Conservation (phyloP, 1,140 invertebrate species). For the Nasonia vitripennis region DNA sequence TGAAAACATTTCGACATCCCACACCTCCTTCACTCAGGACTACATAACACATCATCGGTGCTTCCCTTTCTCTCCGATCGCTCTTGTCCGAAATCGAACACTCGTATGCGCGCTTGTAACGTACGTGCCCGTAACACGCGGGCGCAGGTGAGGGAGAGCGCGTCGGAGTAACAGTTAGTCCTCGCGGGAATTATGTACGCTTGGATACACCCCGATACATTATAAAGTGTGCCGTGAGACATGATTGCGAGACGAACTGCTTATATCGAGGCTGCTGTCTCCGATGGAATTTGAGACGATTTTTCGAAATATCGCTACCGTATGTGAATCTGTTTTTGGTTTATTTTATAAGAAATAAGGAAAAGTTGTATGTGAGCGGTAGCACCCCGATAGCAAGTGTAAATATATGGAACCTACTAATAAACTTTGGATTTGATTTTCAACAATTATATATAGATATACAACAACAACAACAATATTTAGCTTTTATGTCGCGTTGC, state of each 20-base stretch:
- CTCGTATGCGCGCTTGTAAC: no score
- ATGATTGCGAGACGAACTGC: not conserved
- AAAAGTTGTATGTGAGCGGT: no score
- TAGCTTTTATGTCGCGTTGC: no score
- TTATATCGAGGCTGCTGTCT: not conserved
- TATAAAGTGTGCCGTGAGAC: not conserved
- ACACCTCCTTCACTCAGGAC: not conserved
- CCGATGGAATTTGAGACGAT: not conserved
- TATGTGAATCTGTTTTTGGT: not conserved
- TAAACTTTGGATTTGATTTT: no score
- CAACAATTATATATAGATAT: no score
- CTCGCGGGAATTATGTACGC: not conserved
- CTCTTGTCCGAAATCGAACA: no score
- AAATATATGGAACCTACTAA: no score
- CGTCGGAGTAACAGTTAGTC: not conserved
- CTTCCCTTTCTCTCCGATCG: no score
- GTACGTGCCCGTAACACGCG: no score
- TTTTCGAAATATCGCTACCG: not conserved
- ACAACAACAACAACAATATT: no score
- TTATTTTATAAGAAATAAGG: not conserved
- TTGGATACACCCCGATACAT: not conserved
- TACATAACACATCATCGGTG: not conserved
- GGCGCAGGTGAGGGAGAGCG: no score
- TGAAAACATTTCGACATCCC: not conserved
- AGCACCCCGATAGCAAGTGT: no score